These are phyloP conservation scores for Galago senegalensis DNA, from an alignment of 2,797 vertebrate genomes.

Conservation along the genomic window DNA sequence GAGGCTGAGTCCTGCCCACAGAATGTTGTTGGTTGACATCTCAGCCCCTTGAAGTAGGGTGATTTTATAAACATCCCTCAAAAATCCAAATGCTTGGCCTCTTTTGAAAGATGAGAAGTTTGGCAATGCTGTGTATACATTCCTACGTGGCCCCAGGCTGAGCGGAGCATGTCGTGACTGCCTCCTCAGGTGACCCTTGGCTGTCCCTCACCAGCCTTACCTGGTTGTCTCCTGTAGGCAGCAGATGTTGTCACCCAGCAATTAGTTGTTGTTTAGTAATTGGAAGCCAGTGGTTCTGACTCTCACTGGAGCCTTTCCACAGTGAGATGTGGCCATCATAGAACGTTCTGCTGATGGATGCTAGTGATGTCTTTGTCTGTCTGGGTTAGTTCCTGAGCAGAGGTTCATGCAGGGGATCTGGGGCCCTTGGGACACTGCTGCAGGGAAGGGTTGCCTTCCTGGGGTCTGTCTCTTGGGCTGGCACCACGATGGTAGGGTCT, in stretches of 20 bases:
- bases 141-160: fast-evolving
- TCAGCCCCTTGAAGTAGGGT: background rate
- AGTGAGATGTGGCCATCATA: too few relatives aligned
- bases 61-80: background rate
- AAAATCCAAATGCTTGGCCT: background rate
- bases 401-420: background rate
- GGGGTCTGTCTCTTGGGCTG: background rate
- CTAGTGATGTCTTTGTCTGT: background rate
- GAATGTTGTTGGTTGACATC: background rate
- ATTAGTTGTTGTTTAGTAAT: background rate
- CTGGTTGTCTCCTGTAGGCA: background rate
- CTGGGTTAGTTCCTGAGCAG: background rate
- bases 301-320: background rate
- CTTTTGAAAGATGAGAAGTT: background rate
- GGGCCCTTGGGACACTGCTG: background rate
- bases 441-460: background rate
- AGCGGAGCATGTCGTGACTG: background rate
- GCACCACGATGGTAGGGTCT: background rate
- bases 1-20: background rate
- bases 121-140: background rate
- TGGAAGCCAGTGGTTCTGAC: background rate
- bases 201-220: background rate
- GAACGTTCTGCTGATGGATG: background rate
- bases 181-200: background rate
- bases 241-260: background rate